Base-by-base conservation (phyloP, 2,113 vertebrate genomes). In the Hippotragus niger region DNA sequence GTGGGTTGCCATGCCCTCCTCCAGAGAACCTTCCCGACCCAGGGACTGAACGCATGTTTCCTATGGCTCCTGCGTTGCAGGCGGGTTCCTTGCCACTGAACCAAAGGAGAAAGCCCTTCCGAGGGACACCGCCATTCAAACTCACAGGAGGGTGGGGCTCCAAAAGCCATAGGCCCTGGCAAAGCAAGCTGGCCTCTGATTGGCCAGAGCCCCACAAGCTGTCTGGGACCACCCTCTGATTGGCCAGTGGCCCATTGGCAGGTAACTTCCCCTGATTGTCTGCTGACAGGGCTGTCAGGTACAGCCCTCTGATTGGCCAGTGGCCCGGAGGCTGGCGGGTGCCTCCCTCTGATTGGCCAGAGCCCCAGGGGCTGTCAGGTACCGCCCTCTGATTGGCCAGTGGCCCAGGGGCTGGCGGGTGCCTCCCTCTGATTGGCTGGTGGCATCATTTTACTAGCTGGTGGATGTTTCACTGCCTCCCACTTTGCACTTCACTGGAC, bases 291-390 rank as follows among this genome's bases (percentile, higher is more conserved):
- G 36, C 43, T 45, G 5, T 0, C 21, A 0, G 33, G 1, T 67
- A 0, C 45, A 5, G 0, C 47, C 47, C 31, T 27, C 45, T 88
- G 85, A 62, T 62, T 64, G 6, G 50, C 50, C n/a, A 76, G 25
- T 1, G 1, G 4, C 43, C 10, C 60, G 3, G 45, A 6, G 29
- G 2, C n/a, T n/a, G 19, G 6, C 14, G 7, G 40, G 2, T 33
- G 9, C 40, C 36, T 15, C 11, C 76, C 88, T 60, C 7, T 62
- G 80, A 95, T 36, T 53, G 50, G 82, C 71, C 29, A n/a, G 64
- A 1, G 27, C 1, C 55, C 15, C 27, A 29, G 3, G 15, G 43
- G 40, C 45, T 47, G 9, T 0, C 31, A 0, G 33, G 8, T 71
- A 0, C 23, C 23, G 0, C 50, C 47, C 31, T 27, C 47, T 81